Evolutionary conservation across 1,140 invertebrate species (phyloP).

Genomic region (Euglossa dilemma): DNA sequence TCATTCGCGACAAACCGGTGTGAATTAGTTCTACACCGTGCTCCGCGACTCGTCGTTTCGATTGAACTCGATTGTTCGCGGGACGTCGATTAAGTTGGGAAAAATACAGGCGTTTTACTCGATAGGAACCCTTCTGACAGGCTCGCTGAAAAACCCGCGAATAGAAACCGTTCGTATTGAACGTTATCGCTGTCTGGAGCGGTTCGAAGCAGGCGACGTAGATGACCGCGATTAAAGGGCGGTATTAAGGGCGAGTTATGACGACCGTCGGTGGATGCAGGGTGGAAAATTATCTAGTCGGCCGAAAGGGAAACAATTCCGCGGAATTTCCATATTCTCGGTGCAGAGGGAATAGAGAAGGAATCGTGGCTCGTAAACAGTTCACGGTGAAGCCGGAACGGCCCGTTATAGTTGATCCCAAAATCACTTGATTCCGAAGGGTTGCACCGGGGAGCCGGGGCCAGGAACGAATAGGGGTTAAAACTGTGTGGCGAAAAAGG

Average conservation of each 20-base stretch:
- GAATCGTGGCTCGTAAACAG: constrained; percentile 32
- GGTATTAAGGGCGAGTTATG: constrained; percentile 21
- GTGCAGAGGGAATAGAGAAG: not conserved
- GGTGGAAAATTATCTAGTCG: not conserved
- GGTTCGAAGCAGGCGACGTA: not conserved
- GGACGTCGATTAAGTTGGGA: not conserved
- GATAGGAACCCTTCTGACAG: not conserved
- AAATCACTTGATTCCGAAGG: constrained; percentile 57
- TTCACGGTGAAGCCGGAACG: constrained; percentile 3
- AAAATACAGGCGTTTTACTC: not conserved
- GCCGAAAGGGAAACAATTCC: not conserved
- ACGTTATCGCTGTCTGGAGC: not conserved
- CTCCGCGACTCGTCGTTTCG: too few relatives aligned
- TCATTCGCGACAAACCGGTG: too few relatives aligned
- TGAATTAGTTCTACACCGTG: too few relatives aligned
- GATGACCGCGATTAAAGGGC: not conserved
- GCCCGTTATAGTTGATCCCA: constrained; percentile 21
- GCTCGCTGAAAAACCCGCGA: not conserved
- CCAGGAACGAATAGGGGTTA: constrained; percentile 26
- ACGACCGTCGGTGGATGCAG: not conserved
- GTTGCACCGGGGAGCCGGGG: not conserved
- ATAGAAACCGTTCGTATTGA: not conserved
- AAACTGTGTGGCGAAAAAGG: constrained; percentile 33
- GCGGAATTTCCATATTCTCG: constrained; percentile 1
- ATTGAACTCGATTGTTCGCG: not conserved